Evolutionary conservation across 2,888 invertebrate species (phyloP).

Genomic region (Aplocera efformata): DNA sequence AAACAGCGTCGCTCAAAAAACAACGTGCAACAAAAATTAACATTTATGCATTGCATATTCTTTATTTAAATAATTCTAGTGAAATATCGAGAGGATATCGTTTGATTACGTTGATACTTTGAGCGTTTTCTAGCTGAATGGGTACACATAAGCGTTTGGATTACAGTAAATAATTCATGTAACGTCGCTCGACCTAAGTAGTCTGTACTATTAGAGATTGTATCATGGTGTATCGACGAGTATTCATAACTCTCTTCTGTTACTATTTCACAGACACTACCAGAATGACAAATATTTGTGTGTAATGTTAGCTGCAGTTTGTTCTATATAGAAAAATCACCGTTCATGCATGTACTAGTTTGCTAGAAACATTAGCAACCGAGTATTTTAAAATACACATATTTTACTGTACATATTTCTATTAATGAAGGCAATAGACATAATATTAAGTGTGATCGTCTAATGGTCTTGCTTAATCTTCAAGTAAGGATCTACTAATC

Average conservation of each 20-base stretch:
- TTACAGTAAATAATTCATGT: constrained; percentile 65
- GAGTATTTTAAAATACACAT: constrained; percentile 20
- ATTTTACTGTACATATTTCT: constrained; percentile 13
- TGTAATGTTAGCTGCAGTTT: constrained; percentile 77
- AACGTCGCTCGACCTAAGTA: constrained; percentile 67
- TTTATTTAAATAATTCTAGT: constrained; percentile 73
- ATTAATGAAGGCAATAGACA: constrained; percentile 22
- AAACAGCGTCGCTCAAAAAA: constrained; percentile 89
- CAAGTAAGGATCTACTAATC: constrained; percentile 1
- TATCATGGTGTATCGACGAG: constrained; percentile 47
- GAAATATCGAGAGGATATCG: constrained; percentile 73
- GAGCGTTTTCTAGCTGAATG: constrained; percentile 79
- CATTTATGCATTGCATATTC: constrained; percentile 82
- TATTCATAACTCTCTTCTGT: constrained; percentile 48
- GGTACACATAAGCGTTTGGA: constrained; percentile 79
- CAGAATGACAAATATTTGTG: constrained; percentile 57
- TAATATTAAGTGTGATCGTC: constrained; percentile 9
- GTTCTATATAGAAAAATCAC: constrained; percentile 68
- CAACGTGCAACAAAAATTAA: constrained; percentile 88
- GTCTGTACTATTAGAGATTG: constrained; percentile 64
- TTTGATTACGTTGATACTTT: constrained; percentile 78
- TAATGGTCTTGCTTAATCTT: constrained; percentile 2
- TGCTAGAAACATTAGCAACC: constrained; percentile 17
- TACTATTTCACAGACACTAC: constrained; percentile 60
- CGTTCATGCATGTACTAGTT: constrained; percentile 65